Conservation (phyloP, 1,140 invertebrate species). For the Caenorhabditis elegans region DNA sequence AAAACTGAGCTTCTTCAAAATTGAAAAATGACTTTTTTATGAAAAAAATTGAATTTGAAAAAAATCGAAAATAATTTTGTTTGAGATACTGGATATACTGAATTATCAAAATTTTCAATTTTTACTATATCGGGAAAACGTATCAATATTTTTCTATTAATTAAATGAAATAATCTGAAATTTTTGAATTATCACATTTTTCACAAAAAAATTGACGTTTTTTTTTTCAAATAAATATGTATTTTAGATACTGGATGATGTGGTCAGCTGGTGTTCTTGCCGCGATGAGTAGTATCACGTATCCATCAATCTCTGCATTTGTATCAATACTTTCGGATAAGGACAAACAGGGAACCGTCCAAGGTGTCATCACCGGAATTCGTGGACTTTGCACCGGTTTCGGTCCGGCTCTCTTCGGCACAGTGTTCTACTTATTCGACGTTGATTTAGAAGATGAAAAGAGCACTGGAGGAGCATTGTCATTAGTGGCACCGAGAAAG, state of each 20-base stretch:
- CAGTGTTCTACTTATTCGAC: slow-evolving; percentile 97
- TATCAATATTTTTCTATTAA: no score
- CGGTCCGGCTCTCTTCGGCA: slow-evolving; percentile 91
- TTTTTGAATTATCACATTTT: no score
- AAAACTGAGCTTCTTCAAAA: no score
- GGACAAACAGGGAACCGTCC: slow-evolving; percentile 94
- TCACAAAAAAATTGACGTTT: background rate
- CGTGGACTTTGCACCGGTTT: slow-evolving; percentile 72
- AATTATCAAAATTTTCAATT: no score
- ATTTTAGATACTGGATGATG: slow-evolving; percentile 81
- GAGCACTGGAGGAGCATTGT: background rate
- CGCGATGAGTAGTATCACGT: slow-evolving; percentile 86
- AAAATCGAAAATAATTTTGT: no score
- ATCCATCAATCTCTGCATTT: slow-evolving; percentile 98
- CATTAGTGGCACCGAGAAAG: background rate
- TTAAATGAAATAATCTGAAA: no score
- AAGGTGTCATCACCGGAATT: slow-evolving; percentile 89
- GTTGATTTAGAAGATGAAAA: slow-evolving; percentile 76
- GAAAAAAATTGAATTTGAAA: no score
- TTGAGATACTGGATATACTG: no score
- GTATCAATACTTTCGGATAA: slow-evolving; percentile 93
- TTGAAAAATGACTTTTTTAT: no score
- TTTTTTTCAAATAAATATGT: background rate
- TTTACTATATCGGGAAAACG: no score
- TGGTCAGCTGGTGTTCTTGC: slow-evolving; percentile 95